Conservation (phyloP, 2,797 vertebrate species). For the Avahi laniger region DNA sequence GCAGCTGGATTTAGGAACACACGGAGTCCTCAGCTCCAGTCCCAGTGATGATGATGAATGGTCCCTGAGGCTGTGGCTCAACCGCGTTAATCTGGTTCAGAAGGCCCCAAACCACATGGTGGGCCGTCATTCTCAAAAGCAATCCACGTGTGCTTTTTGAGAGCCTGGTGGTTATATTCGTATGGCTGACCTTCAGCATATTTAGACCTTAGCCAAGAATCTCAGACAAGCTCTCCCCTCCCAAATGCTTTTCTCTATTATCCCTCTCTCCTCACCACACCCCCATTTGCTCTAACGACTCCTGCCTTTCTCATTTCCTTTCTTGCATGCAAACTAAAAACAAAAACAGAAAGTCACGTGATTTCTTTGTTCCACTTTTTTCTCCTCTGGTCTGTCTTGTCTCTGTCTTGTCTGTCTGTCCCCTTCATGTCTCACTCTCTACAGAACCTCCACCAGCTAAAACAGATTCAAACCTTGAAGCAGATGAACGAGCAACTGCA, state of each 20-base stretch:
- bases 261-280: neutral
- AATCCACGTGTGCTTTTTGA: neutral
- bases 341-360: slow-evolving; percentile 54
- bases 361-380: slow-evolving; percentile 79
- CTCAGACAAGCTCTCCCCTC: neutral
- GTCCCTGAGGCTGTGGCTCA: neutral
- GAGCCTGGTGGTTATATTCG: neutral
- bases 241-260: neutral
- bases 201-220: neutral
- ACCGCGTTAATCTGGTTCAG: neutral
- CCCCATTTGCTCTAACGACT: slow-evolving; percentile 45
- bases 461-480: slow-evolving; percentile 93
- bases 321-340: slow-evolving; percentile 70
- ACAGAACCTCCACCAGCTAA: slow-evolving; percentile 94
- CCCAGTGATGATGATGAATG: neutral
- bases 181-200: neutral
- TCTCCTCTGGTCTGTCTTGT: slow-evolving; percentile 81
- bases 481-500: slow-evolving; percentile 93
- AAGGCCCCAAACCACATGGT: neutral
- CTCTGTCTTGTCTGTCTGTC: slow-evolving; percentile 80
- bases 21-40: neutral
- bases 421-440: slow-evolving; percentile 84
- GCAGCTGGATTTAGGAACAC: neutral
- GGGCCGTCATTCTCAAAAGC: neutral
- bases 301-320: slow-evolving; percentile 31